These are phyloP conservation scores for Archips crataeganus DNA, from an alignment of 2,888 invertebrate species.

Conservation along the genomic window DNA sequence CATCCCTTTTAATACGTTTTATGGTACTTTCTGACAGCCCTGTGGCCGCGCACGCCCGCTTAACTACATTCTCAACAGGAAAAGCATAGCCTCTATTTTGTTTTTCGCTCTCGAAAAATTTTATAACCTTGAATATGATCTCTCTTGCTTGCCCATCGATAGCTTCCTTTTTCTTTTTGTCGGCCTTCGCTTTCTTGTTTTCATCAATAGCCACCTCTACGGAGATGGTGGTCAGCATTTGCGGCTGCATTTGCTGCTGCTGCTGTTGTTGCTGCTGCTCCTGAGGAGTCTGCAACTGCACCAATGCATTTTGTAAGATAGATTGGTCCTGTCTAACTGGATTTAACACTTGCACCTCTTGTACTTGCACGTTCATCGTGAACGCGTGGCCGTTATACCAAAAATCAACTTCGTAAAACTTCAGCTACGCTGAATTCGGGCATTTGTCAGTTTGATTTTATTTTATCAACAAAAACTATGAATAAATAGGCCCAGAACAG, in stretches of 20 bases:
- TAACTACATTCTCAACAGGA: slow-evolving; percentile 79
- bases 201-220: slow-evolving; percentile 35
- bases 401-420: slow-evolving; percentile 27
- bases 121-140: slow-evolving; percentile 78
- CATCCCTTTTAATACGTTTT: slow-evolving; percentile 77
- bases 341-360: slow-evolving; percentile 50
- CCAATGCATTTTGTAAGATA: slow-evolving; percentile 36
- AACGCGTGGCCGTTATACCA: slow-evolving; percentile 22
- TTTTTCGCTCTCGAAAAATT: slow-evolving; percentile 82
- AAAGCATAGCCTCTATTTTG: slow-evolving; percentile 78
- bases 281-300: slow-evolving; percentile 46
- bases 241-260: slow-evolving; percentile 47
- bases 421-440: slow-evolving; percentile 2
- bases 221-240: slow-evolving; percentile 35
- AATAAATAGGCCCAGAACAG: neutral
- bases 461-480: slow-evolving; percentile 30
- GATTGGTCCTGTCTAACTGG: slow-evolving; percentile 48
- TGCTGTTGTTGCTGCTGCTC: slow-evolving; percentile 45
- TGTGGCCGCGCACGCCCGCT: slow-evolving; percentile 77
- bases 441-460: slow-evolving; percentile 18
- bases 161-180: slow-evolving; percentile 79
- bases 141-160: slow-evolving; percentile 80
- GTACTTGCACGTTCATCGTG: slow-evolving; percentile 51
- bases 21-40: slow-evolving; percentile 79
- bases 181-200: slow-evolving; percentile 62